phyloP scores from a whole-genome alignment of 1,140 invertebrate genomes.

The Babylonia areolata region DNA sequence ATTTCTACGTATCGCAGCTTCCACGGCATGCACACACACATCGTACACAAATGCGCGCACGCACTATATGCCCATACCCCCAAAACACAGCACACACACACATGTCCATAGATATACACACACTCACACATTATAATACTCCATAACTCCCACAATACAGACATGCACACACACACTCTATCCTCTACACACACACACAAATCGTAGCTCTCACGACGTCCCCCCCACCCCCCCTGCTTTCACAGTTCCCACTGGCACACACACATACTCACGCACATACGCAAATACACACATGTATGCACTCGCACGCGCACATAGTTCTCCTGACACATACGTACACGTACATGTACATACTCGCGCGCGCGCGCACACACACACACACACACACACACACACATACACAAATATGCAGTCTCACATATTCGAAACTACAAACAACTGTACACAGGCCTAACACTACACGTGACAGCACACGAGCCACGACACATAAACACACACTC shows the following conservation, averaged over 20 bases:
- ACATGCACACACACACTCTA: background rate
- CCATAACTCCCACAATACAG: background rate
- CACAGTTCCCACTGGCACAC: too few relatives aligned
- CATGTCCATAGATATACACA: background rate
- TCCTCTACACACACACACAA: conserved; percentile 1
- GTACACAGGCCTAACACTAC: too few relatives aligned
- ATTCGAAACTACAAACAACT: too few relatives aligned
- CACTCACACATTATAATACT: background rate
- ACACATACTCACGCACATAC: background rate
- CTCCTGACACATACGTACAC: too few relatives aligned
- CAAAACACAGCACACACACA: background rate
- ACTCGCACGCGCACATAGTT: background rate
- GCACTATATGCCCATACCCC: background rate
- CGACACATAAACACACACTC: too few relatives aligned
- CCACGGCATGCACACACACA: too few relatives aligned
- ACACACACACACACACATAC: conserved; percentile 37
- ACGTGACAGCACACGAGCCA: too few relatives aligned
- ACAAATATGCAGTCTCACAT: too few relatives aligned
- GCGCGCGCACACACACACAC: conserved; percentile 31
- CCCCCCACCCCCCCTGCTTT: too few relatives aligned
- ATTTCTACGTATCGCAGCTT: too few relatives aligned
- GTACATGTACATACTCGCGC: background rate
- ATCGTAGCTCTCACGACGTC: too few relatives aligned
- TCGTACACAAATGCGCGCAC: background rate
- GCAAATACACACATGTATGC: background rate